phyloP scores from a whole-genome alignment of 53 echinoderm and acorn worm genomes.

The Paracentrotus lividus region DNA sequence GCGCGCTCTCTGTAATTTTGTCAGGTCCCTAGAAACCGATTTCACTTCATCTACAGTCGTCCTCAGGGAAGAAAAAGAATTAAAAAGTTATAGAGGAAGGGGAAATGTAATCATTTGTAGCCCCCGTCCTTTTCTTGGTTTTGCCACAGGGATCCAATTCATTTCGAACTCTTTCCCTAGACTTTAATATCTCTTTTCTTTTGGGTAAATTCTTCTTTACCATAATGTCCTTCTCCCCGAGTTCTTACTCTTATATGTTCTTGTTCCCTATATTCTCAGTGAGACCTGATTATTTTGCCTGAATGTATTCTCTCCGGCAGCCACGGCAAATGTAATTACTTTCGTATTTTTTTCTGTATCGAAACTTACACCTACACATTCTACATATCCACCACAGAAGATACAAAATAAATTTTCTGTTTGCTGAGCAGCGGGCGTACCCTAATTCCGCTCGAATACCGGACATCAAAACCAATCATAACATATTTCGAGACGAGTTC shows the following conservation, averaged over 20 bases:
- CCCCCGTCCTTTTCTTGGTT: neutral
- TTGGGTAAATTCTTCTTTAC: neutral
- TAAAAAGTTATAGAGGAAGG: neutral
- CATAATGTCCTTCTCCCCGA: neutral
- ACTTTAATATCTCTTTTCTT: neutral
- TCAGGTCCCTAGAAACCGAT: slow-evolving; percentile 20
- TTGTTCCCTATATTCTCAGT: neutral
- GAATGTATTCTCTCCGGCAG: slow-evolving; percentile 9
- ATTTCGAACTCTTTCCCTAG: slow-evolving; percentile 8
- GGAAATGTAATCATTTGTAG: slow-evolving; percentile 22
- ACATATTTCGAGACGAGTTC: neutral
- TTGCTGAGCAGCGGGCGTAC: neutral
- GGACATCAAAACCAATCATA: slow-evolving; percentile 23
- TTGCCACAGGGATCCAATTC: neutral
- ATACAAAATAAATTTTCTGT: slow-evolving; percentile 3
- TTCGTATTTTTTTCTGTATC: slow-evolving; percentile 19
- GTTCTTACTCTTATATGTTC: neutral
- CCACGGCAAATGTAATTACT: slow-evolving; percentile 41
- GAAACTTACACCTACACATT: slow-evolving; percentile 5
- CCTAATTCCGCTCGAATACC: neutral
- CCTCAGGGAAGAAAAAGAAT: neutral
- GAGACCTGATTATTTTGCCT: slow-evolving; percentile 24
- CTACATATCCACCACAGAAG: neutral
- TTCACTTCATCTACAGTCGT: neutral
- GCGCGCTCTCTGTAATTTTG: neutral